phyloP scores from a whole-genome alignment of 2,113 vertebrate genomes.

The Poeciliopsis occidentalis region DNA sequence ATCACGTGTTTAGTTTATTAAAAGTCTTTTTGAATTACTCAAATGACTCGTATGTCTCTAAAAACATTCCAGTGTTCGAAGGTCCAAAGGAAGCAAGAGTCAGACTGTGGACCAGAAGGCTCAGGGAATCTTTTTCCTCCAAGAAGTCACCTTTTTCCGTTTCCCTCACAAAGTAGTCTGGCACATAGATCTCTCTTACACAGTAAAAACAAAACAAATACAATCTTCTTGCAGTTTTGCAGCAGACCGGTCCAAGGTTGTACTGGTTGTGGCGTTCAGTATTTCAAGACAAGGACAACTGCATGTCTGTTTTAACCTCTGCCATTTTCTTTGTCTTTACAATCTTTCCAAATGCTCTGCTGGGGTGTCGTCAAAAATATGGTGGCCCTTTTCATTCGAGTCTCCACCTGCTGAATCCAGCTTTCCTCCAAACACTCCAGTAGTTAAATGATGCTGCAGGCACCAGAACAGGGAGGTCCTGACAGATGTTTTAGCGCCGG shows the following conservation, averaged over 20 bases:
- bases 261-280: constrained; percentile 49
- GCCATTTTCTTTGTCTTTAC: constrained; percentile 11
- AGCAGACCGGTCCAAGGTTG: constrained; percentile 55
- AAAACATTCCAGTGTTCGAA: constrained; percentile 77
- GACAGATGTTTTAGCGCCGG: constrained; percentile 24
- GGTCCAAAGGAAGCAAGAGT: constrained; percentile 32
- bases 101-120: constrained; percentile 41
- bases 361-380: constrained; percentile 10
- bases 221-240: constrained; percentile 67
- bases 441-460: not conserved
- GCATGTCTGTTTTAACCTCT: not conserved
- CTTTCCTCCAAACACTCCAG: not conserved
- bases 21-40: constrained; percentile 37
- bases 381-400: constrained; percentile 1
- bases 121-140: constrained; percentile 15
- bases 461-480: constrained; percentile 1
- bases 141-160: not conserved
- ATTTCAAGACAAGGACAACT: constrained; percentile 42
- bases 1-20: constrained; percentile 44
- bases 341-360: constrained; percentile 21
- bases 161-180: constrained; percentile 70
- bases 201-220: constrained; percentile 70
- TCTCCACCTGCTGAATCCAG: constrained; percentile 8
- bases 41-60: constrained; percentile 1
- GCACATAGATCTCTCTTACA: constrained; percentile 77